phyloP scores from a whole-genome alignment of 2,113 vertebrate species.

The Osmerus mordax region DNA sequence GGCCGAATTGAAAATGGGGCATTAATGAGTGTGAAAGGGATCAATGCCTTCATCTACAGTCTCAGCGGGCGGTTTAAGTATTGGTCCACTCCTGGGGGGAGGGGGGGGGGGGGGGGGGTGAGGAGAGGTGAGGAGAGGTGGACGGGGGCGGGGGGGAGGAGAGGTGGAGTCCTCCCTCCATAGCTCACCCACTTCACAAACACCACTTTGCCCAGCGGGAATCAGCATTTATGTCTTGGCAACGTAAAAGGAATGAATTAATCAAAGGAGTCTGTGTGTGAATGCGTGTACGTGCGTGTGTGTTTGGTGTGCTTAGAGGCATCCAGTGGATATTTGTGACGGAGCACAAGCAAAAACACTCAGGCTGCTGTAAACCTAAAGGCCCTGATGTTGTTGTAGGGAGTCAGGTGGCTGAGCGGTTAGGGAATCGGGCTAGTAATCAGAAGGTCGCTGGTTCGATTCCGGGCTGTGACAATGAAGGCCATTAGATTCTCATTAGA shows the following conservation, averaged over 20 bases:
- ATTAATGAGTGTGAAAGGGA: slow-evolving; percentile 51
- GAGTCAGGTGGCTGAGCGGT: no score
- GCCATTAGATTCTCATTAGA: no score
- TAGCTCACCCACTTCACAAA: slow-evolving; percentile 33
- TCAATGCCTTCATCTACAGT: slow-evolving; percentile 31
- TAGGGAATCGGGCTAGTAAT: no score
- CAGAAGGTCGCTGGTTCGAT: no score
- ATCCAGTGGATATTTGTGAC: background rate
- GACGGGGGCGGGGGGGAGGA: slow-evolving; percentile 28
- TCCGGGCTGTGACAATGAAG: no score
- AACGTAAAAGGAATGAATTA: slow-evolving; percentile 10
- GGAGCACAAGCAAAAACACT: background rate
- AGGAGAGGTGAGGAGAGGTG: background rate
- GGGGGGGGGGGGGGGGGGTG: background rate
- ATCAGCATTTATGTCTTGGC: slow-evolving; percentile 17
- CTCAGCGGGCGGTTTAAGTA: slow-evolving; percentile 10
- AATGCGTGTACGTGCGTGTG: background rate
- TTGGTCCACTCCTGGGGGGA: slow-evolving; percentile 18
- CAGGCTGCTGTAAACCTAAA: no score
- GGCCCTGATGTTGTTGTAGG: no score
- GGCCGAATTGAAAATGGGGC: slow-evolving; percentile 48
- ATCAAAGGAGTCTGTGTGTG: background rate
- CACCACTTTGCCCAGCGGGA: slow-evolving; percentile 38
- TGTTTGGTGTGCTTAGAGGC: no score
- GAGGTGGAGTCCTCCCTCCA: slow-evolving; percentile 26